Evolutionary conservation across 2,888 invertebrate species (phyloP), one percentile per base, ranked within the genome.

Genomic region (Syrista parreyssii): DNA sequence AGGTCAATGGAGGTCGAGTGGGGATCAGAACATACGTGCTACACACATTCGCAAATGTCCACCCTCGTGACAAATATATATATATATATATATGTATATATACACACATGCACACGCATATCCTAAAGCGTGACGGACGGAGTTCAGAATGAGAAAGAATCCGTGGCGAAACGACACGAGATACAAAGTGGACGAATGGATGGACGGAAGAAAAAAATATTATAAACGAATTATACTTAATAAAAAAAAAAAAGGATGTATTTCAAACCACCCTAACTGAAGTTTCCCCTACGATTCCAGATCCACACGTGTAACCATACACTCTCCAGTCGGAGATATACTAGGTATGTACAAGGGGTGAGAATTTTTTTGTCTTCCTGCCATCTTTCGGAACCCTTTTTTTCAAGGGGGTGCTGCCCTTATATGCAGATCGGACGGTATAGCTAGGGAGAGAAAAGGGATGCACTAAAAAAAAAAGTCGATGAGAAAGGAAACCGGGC

Each of bases 401-500:
- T 69, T 71, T 74, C 74, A 33, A 74, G 74, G 74, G 31, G 74
- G 35, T n/a, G 71, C 31, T 71, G 71, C 71, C 71, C 11, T 71
- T 71, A 71, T 30, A 71, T 71, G 71, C 71, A 30, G 71, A 71
- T 71, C 71, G 31, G 40, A 9, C 23, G 40, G 31, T 32, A 32
- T 2, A 71, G 35, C 74, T 74, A 23, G 74, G 33, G 30, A n/a
- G 36, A 32, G 34, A 33, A 74, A 87, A 87, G 83, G 82, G 83
- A 79, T 79, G 81, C 82, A 83, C 85, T 85, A 87, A 88, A 87
- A 84, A 80, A 79, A 79, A 80, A 81, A 84, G 83, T 85, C 85
- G 84, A 79, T 76, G 79, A 80, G 79, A 83, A 79, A 82, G 78
- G 68, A 82, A 82, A 78, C 40, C 78, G 76, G 81, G 83, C 82